A percentile compares a stretch with the other conserved stretches of the same genome.
These are phyloP conservation scores for Gandaritis pyraliata DNA, from an alignment of 2,888 invertebrate genomes.

Conservation along the genomic window DNA sequence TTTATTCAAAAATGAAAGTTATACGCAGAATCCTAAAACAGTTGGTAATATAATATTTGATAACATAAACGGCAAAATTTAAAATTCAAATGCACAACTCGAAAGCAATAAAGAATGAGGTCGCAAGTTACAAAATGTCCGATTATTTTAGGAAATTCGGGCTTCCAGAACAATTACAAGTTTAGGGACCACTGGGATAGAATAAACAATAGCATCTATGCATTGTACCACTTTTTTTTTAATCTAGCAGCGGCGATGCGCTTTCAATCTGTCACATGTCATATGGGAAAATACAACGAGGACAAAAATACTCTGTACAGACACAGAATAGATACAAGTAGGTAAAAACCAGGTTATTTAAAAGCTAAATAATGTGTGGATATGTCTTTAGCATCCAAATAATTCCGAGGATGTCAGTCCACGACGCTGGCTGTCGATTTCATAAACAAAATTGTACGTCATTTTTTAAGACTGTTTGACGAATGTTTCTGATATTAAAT, in stretches of 20 bases:
- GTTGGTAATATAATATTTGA: constrained; percentile 10
- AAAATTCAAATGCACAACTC: constrained; percentile 39
- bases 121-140: constrained; percentile 28
- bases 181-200: constrained; percentile 16
- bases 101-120: constrained; percentile 30
- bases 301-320: too few relatives aligned
- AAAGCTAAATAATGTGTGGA: too few relatives aligned
- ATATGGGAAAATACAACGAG: too few relatives aligned
- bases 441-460: neutral
- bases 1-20: constrained; percentile 4
- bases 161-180: constrained; percentile 27
- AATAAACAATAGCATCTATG: neutral
- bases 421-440: too few relatives aligned
- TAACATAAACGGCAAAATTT: constrained; percentile 25
- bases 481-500: neutral
- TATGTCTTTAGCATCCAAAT: too few relatives aligned
- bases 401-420: too few relatives aligned
- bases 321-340: too few relatives aligned
- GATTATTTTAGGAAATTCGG: constrained; percentile 28
- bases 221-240: too few relatives aligned
- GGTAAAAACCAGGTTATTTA: too few relatives aligned
- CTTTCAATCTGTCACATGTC: too few relatives aligned
- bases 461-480: neutral
- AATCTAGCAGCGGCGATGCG: too few relatives aligned
- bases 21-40: constrained; percentile 7